These are phyloP conservation scores for Neotoxoptera formosana DNA, from an alignment of 1,140 invertebrate genomes.

Conservation along the genomic window DNA sequence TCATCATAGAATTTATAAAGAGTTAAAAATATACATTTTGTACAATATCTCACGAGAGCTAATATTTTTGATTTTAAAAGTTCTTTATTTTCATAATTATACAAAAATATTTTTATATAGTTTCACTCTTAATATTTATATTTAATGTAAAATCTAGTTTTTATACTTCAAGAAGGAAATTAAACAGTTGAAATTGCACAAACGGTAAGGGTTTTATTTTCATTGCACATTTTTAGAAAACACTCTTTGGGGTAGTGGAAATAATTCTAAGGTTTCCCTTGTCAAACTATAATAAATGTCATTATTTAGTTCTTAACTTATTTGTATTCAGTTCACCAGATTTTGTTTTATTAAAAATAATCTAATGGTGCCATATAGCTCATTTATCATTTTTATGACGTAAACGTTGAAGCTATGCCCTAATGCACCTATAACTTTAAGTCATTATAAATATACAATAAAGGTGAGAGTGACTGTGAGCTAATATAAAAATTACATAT, in stretches of 20 bases:
- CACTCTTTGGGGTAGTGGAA: not conserved
- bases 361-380: not conserved
- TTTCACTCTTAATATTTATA: too few relatives aligned
- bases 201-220: not conserved
- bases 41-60: too few relatives aligned
- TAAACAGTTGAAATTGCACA: not conserved
- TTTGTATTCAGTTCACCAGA: not conserved
- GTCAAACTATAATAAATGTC: not conserved
- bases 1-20: not conserved
- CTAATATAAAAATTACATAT: not conserved
- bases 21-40: not conserved
- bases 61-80: too few relatives aligned
- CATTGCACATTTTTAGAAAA: not conserved
- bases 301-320: not conserved
- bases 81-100: too few relatives aligned
- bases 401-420: not conserved
- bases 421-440: not conserved
- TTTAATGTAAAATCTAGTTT: too few relatives aligned
- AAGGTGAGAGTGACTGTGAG: not conserved
- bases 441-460: not conserved
- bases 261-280: not conserved
- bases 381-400: conserved; percentile 32
- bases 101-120: too few relatives aligned
- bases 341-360: conserved; percentile 29
- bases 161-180: too few relatives aligned